Evolutionary conservation across 2,888 invertebrate genomes (phyloP), one percentile per base, ranked within the genome.

Genomic region (Melipona beecheii): DNA sequence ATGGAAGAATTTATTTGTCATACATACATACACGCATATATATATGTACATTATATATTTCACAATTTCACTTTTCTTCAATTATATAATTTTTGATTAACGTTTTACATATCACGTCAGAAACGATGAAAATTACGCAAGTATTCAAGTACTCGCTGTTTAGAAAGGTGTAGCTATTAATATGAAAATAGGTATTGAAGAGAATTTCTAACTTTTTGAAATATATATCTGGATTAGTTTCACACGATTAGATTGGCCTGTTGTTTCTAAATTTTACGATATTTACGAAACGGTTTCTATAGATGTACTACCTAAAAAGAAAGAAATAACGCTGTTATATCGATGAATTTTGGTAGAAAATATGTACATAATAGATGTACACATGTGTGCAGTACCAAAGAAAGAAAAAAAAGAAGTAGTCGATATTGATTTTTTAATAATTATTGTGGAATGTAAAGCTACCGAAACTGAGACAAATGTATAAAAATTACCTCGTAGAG

Each of bases 141-240:
- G 65, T 85, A 77, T 73, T 27, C 17, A 71, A 78, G 62, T 75
- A 60, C 31, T 31, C 71, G 31, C 65, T 76, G 58, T 68, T 60
- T 78, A 73, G 43, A 69, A 69, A 76, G 64, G 72, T 77, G 75
- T 24, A 19, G 13, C 31, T 87, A 65, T 80, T 71, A 52, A 88
- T 89, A 86, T 65, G 87, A 89, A 89, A 89, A 89, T 89, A 89
- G 58, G 31, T 73, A 66, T 58, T n/a, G 73, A 80, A 62, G 69
- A 68, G 74, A 60, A 56, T 84, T 71, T 81, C 58, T 69, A 84
- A 58, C 56, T 66, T 49, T 72, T 82, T 69, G 78, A 84, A 86
- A 85, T 85, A 85, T 85, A 66, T 78, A 74, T 78, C 58, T 76
- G 52, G 49, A n/a, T 74, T 84, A 84, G 72, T 84, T 78, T 73